Evolutionary conservation across 1,140 invertebrate genomes (phyloP), one percentile per base, ranked within the genome.

Genomic region (Monochamus saltuarius): DNA sequence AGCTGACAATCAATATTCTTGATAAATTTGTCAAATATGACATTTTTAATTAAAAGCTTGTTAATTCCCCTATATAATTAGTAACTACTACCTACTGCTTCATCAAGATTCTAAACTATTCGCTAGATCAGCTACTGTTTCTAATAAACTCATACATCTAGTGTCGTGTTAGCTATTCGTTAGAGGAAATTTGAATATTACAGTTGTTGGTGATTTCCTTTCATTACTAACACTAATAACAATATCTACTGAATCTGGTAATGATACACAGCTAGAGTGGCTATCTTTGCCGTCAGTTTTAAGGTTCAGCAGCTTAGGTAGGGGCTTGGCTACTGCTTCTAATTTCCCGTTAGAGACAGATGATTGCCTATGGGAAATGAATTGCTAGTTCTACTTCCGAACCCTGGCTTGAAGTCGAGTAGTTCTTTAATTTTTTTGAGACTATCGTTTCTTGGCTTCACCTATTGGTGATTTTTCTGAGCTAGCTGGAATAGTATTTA

Each of bases 231-330:
- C 89, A 69, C 88, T 92, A 46, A 93, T 91, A 3, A 93, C 90
- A 68, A 89, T 92, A 59, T 90, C 89, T 0, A 89, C 85, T 2
- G 91, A 94, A 71, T 94, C 90, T 2, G 91, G 91, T 0, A 91
- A 93, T 0, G 90, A 92, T 1, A 90, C 86, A 14, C 90, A 90
- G 64, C 89, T 91, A 0, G 90, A 92, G 73, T 94, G 92, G 67
- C 90, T 93, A 71, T 94, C 92, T 74, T 92, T 83, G 68, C 94
- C 92, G 73, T 95, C 92, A 7, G 88, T 92, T 70, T 92, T 92
- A 1, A 92, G 92, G 78, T 95, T 94, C 54, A 92, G 79, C 10
- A 92, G 73, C 54, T 88, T 86, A 0, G 89, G 89, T 36, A 88
- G 79, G 53, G 80, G 77, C 61, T 82, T 83, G 40, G 79, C 82